Percentiles rank a stretch among this genome's conserved stretches.
These are phyloP conservation scores for Chaetoderma sp. DNA, from an alignment of 2,888 invertebrate species.

Conservation along the genomic window DNA sequence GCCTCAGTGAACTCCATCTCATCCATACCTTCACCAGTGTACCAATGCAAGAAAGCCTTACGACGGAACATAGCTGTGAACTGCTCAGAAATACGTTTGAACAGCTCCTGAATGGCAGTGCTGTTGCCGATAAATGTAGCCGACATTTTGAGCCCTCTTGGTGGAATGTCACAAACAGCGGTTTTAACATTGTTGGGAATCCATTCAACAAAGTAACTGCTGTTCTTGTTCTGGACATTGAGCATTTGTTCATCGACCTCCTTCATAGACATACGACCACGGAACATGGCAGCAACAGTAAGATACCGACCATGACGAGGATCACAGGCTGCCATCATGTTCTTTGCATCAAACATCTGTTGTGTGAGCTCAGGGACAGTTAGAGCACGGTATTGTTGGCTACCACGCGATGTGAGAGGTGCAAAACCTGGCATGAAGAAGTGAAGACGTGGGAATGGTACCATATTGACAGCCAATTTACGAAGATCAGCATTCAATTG, in stretches of 20 bases:
- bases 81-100: slow-evolving; percentile 55
- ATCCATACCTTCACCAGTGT: too few relatives aligned
- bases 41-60: slow-evolving; percentile 95
- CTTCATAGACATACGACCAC: background rate
- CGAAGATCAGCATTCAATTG: slow-evolving; percentile 59
- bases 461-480: slow-evolving; percentile 63
- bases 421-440: slow-evolving; percentile 69
- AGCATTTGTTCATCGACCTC: slow-evolving; percentile 81
- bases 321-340: slow-evolving; percentile 97
- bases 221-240: slow-evolving; percentile 77
- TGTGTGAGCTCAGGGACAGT: slow-evolving; percentile 67
- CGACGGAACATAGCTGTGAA: slow-evolving; percentile 91
- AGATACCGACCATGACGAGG: slow-evolving; percentile 85
- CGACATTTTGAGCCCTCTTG: slow-evolving; percentile 50
- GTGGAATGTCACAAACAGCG: slow-evolving; percentile 61
- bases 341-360: slow-evolving; percentile 92
- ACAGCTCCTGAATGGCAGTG: slow-evolving; percentile 55
- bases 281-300: slow-evolving; percentile 54
- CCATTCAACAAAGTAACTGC: slow-evolving; percentile 69
- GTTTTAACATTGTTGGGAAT: slow-evolving; percentile 67
- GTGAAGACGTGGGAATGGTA: slow-evolving; percentile 68
- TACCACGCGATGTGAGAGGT: slow-evolving; percentile 66
- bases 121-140: slow-evolving; percentile 50
- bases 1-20: too few relatives aligned
- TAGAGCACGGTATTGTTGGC: slow-evolving; percentile 66